Percentiles rank a stretch among this genome's conserved stretches.
Conservation (phyloP, 2,888 invertebrate species). For the Notodonta dromedarius region DNA sequence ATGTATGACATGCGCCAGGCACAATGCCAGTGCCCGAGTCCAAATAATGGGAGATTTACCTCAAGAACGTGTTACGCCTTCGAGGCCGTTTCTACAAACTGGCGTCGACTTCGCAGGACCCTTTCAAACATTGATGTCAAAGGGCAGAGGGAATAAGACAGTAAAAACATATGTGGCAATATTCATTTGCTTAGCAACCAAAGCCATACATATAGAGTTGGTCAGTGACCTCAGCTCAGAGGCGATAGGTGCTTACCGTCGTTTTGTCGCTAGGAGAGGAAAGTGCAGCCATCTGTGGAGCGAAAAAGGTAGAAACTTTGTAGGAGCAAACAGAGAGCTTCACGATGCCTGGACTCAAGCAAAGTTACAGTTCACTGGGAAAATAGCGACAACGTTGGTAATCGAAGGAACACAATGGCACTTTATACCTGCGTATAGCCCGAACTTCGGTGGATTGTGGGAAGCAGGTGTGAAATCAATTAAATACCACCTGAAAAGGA, state of each 20-base stretch:
- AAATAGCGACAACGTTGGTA: too few relatives aligned
- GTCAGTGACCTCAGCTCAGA: not conserved
- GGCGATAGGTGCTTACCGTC: not conserved
- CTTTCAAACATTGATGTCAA: not conserved
- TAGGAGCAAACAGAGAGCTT: not conserved
- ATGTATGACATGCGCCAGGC: constrained; percentile 5
- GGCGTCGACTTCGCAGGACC: constrained; percentile 12
- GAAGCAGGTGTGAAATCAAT: too few relatives aligned
- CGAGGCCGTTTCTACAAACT: constrained; percentile 2
- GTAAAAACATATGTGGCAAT: not conserved
- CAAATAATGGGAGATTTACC: constrained; percentile 12
- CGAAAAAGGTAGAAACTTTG: not conserved
- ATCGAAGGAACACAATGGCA: too few relatives aligned
- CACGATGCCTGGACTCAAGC: too few relatives aligned
- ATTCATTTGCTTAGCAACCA: not conserved
- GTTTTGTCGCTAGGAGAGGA: not conserved
- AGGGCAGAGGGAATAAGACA: not conserved
- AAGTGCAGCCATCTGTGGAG: not conserved
- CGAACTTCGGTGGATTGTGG: too few relatives aligned
- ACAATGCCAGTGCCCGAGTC: not conserved
- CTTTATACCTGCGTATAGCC: too few relatives aligned
- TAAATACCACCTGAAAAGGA: too few relatives aligned
- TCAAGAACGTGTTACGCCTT: constrained; percentile 2
- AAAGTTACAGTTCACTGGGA: too few relatives aligned
- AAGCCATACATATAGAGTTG: not conserved